These are phyloP conservation scores for Arvicanthis niloticus DNA, from an alignment of 2,113 vertebrate genomes.

Conservation along the genomic window DNA sequence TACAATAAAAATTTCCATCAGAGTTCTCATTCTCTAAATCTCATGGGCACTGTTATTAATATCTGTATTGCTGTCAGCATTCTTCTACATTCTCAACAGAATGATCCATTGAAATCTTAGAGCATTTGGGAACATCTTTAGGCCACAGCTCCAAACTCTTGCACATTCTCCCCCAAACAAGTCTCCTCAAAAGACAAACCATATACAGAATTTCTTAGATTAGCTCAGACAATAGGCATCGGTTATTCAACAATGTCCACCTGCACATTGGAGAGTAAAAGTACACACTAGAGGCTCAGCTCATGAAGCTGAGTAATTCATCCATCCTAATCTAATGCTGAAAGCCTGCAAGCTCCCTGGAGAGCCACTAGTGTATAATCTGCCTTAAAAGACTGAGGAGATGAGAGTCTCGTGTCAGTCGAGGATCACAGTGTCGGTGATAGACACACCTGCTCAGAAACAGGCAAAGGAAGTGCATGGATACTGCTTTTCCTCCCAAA, in stretches of 20 bases:
- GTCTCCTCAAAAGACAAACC: neutral
- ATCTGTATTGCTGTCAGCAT: neutral
- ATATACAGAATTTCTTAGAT: neutral
- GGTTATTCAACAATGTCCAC: neutral
- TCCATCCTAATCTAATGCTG: too few relatives aligned
- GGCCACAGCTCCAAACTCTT: neutral
- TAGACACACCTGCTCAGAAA: neutral
- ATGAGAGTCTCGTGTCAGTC: neutral
- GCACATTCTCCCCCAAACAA: neutral
- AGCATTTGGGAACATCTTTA: neutral
- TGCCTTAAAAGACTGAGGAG: neutral
- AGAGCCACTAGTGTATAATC: neutral
- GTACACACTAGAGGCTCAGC: neutral
- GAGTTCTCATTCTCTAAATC: neutral
- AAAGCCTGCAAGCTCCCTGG: neutral
- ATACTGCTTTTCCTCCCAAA: neutral
- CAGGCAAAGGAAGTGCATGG: neutral
- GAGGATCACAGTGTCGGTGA: neutral
- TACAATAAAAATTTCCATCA: too few relatives aligned
- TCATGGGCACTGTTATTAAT: neutral
- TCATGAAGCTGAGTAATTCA: neutral
- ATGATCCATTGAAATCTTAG: neutral
- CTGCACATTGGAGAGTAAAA: neutral
- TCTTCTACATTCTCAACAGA: neutral
- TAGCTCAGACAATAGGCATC: neutral